Percentiles rank a stretch among this genome's conserved stretches.
Evolutionary conservation across 1,140 invertebrate genomes (phyloP).

Genomic region (Pseudomyrmex cubaensis): DNA sequence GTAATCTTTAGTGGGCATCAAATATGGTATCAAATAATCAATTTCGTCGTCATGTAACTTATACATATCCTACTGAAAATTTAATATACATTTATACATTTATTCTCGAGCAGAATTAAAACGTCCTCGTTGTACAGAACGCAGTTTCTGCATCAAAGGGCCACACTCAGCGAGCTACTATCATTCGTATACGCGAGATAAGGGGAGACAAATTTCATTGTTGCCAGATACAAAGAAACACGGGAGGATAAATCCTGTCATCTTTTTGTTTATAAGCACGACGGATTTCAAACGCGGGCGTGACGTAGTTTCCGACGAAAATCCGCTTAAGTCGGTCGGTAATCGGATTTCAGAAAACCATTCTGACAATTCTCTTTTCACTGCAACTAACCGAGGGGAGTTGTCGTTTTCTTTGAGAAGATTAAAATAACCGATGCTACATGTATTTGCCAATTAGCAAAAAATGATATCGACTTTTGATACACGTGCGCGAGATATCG

Average conservation of each 20-base stretch:
- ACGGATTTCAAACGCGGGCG: constrained; percentile 58
- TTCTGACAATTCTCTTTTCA: constrained; percentile 45
- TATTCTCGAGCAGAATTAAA: constrained; percentile 12
- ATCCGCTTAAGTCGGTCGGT: constrained; percentile 73
- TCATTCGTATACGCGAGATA: constrained; percentile 25
- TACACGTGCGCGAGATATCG: neutral
- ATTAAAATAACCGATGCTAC: constrained; percentile 39
- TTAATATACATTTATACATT: neutral
- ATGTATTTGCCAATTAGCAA: neutral
- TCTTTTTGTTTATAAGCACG: constrained; percentile 65
- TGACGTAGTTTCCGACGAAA: constrained; percentile 60
- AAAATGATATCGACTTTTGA: constrained; percentile 19
- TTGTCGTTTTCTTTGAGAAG: constrained; percentile 29
- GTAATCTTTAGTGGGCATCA: neutral
- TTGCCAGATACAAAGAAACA: constrained; percentile 54
- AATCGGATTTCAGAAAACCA: constrained; percentile 72
- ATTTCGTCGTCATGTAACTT: neutral
- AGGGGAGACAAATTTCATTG: constrained; percentile 47
- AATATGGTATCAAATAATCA: neutral
- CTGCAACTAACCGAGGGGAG: constrained; percentile 36
- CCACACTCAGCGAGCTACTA: constrained; percentile 7
- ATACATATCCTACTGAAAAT: neutral
- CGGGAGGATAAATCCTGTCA: constrained; percentile 50
- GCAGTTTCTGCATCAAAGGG: constrained; percentile 32
- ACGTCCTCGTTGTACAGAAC: neutral